phyloP scores from a whole-genome alignment of 2,888 invertebrate species.

The Elmis aenea region DNA sequence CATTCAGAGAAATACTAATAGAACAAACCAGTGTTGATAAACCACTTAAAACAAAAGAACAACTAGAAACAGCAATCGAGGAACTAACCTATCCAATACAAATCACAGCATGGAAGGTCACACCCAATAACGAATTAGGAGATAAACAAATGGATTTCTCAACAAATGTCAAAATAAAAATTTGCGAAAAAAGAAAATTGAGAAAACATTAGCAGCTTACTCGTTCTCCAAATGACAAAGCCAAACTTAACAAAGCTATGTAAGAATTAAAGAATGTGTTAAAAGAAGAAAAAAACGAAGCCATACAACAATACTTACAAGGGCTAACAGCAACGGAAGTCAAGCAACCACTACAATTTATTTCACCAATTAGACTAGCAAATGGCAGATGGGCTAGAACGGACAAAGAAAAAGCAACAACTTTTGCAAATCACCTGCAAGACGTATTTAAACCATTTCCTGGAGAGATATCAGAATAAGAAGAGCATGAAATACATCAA shows the following conservation, averaged over 20 bases:
- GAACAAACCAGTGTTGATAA: background rate
- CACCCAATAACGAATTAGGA: background rate
- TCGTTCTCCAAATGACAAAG: constrained; percentile 3
- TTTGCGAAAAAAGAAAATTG: background rate
- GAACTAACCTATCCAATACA: constrained; percentile 3
- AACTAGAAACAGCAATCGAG: constrained; percentile 1
- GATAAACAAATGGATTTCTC: constrained; percentile 1
- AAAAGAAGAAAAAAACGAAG: too few species aligned
- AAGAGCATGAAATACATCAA: too few species aligned
- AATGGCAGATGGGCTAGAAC: too few species aligned
- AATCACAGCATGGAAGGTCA: constrained; percentile 1
- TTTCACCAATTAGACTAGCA: too few species aligned
- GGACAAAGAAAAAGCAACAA: too few species aligned
- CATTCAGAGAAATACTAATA: constrained; percentile 1
- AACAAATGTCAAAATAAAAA: constrained; percentile 1
- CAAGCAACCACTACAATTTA: too few species aligned
- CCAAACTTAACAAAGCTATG: too few species aligned
- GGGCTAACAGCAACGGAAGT: too few species aligned
- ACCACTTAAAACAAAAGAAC: background rate
- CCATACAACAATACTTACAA: too few species aligned
- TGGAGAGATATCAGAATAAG: too few species aligned
- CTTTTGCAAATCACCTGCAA: too few species aligned
- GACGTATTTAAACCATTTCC: too few species aligned
- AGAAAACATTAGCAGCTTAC: constrained; percentile 5
- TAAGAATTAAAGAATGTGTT: background rate